Conservation (phyloP, 2,888 invertebrate species). For the Ormyrus rosae region DNA sequence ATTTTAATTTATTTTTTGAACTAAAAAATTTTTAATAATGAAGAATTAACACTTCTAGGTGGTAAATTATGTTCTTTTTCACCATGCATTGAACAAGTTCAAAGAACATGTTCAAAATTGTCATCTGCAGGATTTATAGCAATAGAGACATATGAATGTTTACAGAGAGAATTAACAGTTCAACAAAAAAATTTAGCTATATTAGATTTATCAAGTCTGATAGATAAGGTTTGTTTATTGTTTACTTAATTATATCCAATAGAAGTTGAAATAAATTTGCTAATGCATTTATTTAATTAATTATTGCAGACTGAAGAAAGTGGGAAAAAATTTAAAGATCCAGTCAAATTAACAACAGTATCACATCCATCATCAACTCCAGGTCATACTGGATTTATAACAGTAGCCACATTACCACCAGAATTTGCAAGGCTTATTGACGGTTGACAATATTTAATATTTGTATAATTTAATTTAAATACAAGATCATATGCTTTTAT, state of each 20-base stretch:
- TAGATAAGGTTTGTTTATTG: slow-evolving; percentile 78
- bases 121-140: slow-evolving; percentile 88
- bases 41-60: slow-evolving; percentile 77
- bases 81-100: slow-evolving; percentile 99
- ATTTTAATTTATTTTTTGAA: background rate
- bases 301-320: slow-evolving; percentile 54
- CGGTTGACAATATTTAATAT: slow-evolving; percentile 40
- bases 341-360: slow-evolving; percentile 80
- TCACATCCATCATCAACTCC: slow-evolving; percentile 85
- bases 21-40: slow-evolving; percentile 14
- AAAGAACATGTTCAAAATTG: slow-evolving; percentile 87
- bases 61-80: slow-evolving; percentile 98
- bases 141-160: slow-evolving; percentile 90
- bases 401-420: slow-evolving; percentile 92
- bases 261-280: slow-evolving; percentile 37
- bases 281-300: slow-evolving; percentile 37
- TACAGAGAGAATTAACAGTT: slow-evolving; percentile 87
- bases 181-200: slow-evolving; percentile 82
- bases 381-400: slow-evolving; percentile 98
- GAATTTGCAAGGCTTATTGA: slow-evolving; percentile 74
- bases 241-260: slow-evolving; percentile 33
- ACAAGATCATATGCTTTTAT: slow-evolving; percentile 48
- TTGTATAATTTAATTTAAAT: slow-evolving; percentile 36
- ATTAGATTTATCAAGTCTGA: slow-evolving; percentile 84
- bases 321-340: slow-evolving; percentile 49